phyloP scores from a whole-genome alignment of 2,113 vertebrate genomes.

The Phalacrocorax brasilianus region DNA sequence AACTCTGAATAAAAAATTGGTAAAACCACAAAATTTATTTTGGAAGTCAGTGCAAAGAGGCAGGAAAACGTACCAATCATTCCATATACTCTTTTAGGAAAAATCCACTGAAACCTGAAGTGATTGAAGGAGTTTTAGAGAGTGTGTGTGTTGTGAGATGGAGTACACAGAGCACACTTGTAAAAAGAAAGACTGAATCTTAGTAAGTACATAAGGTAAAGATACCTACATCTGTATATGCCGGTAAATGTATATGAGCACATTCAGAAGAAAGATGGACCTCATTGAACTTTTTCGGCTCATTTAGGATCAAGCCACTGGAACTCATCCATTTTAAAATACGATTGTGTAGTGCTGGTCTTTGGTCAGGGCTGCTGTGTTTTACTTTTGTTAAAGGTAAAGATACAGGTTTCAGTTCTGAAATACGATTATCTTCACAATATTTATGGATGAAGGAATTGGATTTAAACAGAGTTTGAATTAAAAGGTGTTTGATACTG shows the following conservation, averaged over 20 bases:
- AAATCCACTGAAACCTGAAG: neutral
- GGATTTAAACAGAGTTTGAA: neutral
- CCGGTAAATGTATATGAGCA: neutral
- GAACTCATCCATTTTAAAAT: neutral
- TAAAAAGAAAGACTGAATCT: neutral
- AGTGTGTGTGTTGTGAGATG: neutral
- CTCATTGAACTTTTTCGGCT: neutral
- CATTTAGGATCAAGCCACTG: neutral
- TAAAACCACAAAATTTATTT: neutral
- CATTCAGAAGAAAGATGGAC: neutral
- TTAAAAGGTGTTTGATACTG: neutral
- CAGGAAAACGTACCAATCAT: neutral
- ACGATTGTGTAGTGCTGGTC: neutral
- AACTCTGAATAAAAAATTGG: neutral
- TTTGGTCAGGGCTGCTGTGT: neutral
- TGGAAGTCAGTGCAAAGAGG: neutral
- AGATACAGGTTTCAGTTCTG: neutral
- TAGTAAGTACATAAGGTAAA: neutral
- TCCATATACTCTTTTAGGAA: neutral
- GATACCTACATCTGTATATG: neutral
- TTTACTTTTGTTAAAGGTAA: neutral
- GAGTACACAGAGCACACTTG: neutral
- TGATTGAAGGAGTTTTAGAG: neutral
- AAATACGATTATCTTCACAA: neutral
- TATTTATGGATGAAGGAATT: neutral